Evolutionary conservation across 2,888 invertebrate genomes (phyloP).

Genomic region (Cordilura impudica): DNA sequence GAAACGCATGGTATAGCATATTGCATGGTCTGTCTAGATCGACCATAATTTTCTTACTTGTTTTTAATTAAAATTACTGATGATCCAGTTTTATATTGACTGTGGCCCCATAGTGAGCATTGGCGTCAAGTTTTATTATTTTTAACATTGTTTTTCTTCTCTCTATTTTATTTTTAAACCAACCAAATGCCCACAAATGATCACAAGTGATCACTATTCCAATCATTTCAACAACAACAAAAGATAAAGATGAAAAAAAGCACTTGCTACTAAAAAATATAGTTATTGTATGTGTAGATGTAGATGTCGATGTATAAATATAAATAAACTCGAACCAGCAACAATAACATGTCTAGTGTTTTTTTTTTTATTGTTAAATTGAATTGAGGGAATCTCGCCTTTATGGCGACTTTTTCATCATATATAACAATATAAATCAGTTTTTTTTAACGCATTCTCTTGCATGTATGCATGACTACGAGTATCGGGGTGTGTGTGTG

Average conservation of each 20-base stretch:
- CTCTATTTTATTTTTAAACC: conserved; percentile 30
- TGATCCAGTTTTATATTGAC: neutral
- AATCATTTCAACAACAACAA: conserved; percentile 26
- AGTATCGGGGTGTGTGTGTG: neutral
- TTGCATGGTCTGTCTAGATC: too few species aligned
- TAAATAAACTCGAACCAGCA: conserved; percentile 48
- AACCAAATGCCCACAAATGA: conserved; percentile 25
- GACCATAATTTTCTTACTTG: too few species aligned
- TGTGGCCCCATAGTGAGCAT: conserved; percentile 31
- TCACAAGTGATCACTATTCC: conserved; percentile 38
- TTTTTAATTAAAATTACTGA: too few species aligned
- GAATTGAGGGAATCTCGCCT: conserved; percentile 62
- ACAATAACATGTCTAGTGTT: conserved; percentile 49
- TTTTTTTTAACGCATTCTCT: conserved; percentile 40
- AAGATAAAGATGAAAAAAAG: conserved; percentile 35
- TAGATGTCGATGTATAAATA: too few species aligned
- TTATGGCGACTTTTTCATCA: conserved; percentile 59
- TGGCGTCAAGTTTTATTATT: conserved; percentile 56
- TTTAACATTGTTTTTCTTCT: conserved; percentile 8
- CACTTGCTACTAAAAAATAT: conserved; percentile 50
- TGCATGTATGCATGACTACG: neutral
- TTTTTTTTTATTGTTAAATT: conserved; percentile 21
- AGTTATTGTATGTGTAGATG: too few species aligned
- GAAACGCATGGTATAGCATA: too few species aligned
- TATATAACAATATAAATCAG: conserved; percentile 36